These are phyloP conservation scores for Ditylenchus weischeri DNA, from an alignment of 2,888 invertebrate genomes.

Conservation along the genomic window DNA sequence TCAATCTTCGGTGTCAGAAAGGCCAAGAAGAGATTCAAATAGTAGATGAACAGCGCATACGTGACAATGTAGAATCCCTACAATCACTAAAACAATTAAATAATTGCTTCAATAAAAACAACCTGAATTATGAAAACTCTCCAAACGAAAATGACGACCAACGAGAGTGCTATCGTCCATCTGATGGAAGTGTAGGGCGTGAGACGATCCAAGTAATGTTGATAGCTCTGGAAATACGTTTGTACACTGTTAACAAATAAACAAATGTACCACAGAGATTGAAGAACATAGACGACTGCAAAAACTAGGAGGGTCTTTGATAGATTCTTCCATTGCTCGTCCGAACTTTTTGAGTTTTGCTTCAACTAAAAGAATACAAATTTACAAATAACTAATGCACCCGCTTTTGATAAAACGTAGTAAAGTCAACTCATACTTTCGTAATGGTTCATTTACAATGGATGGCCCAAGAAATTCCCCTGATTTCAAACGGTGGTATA, in stretches of 20 bases:
- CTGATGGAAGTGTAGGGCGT: conserved; percentile 54
- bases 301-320: conserved; percentile 52
- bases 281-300: conserved; percentile 48
- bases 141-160: conserved; percentile 49
- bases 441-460: no score
- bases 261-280: conserved; percentile 46
- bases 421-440: no score
- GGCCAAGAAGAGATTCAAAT: conserved; percentile 97
- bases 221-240: conserved; percentile 52
- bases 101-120: background rate
- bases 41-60: conserved; percentile 97
- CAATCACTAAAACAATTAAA: background rate
- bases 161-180: conserved; percentile 51
- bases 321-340: conserved; percentile 47
- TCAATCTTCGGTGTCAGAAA: conserved; percentile 99
- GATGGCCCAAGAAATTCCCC: no score
- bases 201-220: conserved; percentile 56
- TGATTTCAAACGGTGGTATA: no score
- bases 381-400: no score
- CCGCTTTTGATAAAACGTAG: no score
- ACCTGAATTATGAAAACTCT: conserved; percentile 55
- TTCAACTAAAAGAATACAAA: no score
- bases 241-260: background rate
- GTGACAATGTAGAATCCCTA: conserved; percentile 99
- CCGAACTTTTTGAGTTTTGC: no score